Base-by-base conservation (phyloP, 2,113 vertebrate species). In the Petroica traversi region DNA sequence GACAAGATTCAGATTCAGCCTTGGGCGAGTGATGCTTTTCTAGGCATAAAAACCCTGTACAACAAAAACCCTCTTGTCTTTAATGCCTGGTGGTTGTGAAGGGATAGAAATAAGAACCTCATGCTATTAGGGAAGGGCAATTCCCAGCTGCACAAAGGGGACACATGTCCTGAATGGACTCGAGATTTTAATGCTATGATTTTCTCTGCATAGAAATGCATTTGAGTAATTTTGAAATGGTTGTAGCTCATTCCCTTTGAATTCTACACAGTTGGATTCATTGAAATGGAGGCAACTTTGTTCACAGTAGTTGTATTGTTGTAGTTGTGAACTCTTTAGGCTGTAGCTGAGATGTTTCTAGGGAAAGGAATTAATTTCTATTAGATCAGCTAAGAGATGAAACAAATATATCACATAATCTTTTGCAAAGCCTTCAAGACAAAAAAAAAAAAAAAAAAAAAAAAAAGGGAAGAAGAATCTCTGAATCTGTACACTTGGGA, bases 21-120 rank as follows among this genome's bases (percentile, higher is more conserved):
- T 89, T 82, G 67, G 86, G 94, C 66, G 0, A 95, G 34, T 20
- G 62, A 64, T 82, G 87, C 66, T 95, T 92, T 95, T 94, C 91
- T 91, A 95, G 80, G 67, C 74, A 95, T 75, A 85, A 95, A 94
- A 95, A 8, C 55, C 34, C 79, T 38, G 28, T 78, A 68, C 36
- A 96, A 95, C 72, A 95, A 97, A 94, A 95, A 25, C 54, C 29
- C 58, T 92, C 89, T 94, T 87, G 88, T 92, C 91, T 91, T 88
- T 64, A 91, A 85, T 76, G 94, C 34, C 69, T 88, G 66, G 58
- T 91, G 74, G 62, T 82, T 41, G 7, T 51, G 13, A 87, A 88
- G 71, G 61, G 33, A 68, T 51, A 79, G 87, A 89, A 92, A 94
- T 36, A 54, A 66, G 66, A 95, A 43, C 57, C 75, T 92, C 76